Base-by-base conservation (phyloP, 30 jellyfish, hydroid and myxozoan species). In the Hydractinia symbiolongicarpus region DNA sequence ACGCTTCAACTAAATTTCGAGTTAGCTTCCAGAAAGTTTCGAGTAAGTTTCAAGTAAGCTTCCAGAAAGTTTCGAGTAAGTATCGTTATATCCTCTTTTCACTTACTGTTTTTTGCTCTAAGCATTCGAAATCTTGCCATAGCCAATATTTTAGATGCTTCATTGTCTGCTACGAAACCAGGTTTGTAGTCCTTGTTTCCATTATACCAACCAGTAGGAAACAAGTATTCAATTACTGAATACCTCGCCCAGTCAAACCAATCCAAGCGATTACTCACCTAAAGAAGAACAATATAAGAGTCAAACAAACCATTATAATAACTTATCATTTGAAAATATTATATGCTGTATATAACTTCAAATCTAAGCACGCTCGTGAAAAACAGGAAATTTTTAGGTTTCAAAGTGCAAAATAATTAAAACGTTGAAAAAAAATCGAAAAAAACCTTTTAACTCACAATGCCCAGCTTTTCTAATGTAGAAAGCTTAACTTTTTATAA, bases 61-160 rank as follows among this genome's bases (percentile, higher is more conserved):
- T 58, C n/a, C n/a, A 9, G n/a, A 58, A 9, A n/a, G 69, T 9
- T 58, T 58, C n/a, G 69, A 58, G n/a, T n/a, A n/a, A n/a, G n/a
- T n/a, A n/a, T n/a, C n/a, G n/a, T n/a, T n/a, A n/a, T n/a, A 40
- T 11, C 21, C 19, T 7, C 9, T 72, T 7, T 1, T 5, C 30
- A 61, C 94, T 70, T 68, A 93, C 98, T 72, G 61, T 61, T 81
- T 58, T 87, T 84, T 52, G 88, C 95, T 5, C 98, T 86, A n/a
- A 87, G 89, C 60, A 83, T 96, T 30, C 98, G 74, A 79, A 93
- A 54, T 54, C 98, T 56, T 40, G 96, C 98, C 95, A 86, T 83
- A 11, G 96, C 87, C 6, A 93, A 71, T 13, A 87, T 81, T 78
- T 88, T 93, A 15, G 97, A 90, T 8, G 94, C 90, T 17, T 81